Percentiles rank a stretch among this genome's conserved stretches.
Evolutionary conservation across 1,140 invertebrate genomes (phyloP).

Genomic region (Zaprionus capensis): DNA sequence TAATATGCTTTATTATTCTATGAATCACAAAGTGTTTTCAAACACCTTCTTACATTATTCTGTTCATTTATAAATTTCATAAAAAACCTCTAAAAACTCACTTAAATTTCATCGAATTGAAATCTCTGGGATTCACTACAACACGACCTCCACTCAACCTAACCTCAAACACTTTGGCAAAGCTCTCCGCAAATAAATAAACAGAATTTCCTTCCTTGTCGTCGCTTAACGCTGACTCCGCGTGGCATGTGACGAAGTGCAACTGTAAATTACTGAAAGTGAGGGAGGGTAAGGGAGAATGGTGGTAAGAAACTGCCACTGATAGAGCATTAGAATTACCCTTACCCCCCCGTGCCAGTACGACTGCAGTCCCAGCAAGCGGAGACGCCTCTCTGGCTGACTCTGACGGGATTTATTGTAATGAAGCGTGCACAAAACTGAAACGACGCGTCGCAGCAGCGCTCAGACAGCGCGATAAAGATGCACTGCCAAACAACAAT

Average conservation of each 20-base stretch:
- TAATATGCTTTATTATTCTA: no score
- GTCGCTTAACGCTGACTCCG: conserved; percentile 30
- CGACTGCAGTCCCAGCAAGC: neutral
- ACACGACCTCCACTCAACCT: neutral
- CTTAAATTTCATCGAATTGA: neutral
- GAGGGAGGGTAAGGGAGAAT: neutral
- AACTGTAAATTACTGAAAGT: conserved; percentile 54
- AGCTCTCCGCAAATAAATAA: conserved; percentile 10
- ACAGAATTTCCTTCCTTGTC: conserved; percentile 3
- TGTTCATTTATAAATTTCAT: no score
- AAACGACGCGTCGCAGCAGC: conserved; percentile 52
- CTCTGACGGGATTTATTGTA: conserved; percentile 81
- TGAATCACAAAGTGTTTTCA: no score
- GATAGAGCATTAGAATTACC: conserved; percentile 77
- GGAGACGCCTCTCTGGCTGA: conserved; percentile 31
- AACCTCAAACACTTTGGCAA: conserved; percentile 5
- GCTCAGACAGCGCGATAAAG: conserved; percentile 69
- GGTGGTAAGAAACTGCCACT: conserved; percentile 28
- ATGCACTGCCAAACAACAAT: conserved; percentile 67
- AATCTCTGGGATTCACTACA: neutral
- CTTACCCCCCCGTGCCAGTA: conserved; percentile 30
- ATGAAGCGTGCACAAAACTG: conserved; percentile 80
- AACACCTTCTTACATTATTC: neutral
- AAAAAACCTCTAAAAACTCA: neutral
- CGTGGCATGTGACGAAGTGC: conserved; percentile 59